Evolutionary conservation across 2,888 invertebrate genomes (phyloP), one percentile per base, ranked within the genome.

Genomic region (Nipponacmea schrenckii): DNA sequence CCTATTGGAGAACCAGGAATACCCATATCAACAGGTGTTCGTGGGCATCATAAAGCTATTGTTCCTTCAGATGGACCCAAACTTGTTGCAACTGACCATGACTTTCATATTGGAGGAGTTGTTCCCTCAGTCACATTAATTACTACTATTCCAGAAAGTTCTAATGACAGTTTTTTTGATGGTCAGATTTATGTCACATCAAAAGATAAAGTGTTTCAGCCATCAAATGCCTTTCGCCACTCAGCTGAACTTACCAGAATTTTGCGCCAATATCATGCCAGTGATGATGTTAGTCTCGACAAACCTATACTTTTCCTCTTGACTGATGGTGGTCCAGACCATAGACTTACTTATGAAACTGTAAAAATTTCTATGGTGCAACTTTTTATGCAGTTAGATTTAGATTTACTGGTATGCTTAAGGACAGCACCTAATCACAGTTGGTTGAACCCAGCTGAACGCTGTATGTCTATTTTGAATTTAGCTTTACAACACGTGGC

Each of bases 131-230:
- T 78, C 12, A 68, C 56, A 20, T 62, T 75, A 62, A 62, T 69
- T 0, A 64, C 63, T 20, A 70, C 69, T 1, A 74, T 74, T 44
- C 76, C 75, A 26, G 45, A 27, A 14, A 20, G 70, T 67, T 8
- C 62, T n/a, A 56, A 69, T 50, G 75, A 73, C 31, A 69, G 67
- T n/a, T 74, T 75, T 70, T 75, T 67, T 56, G n/a, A 20, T 14
- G 76, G 78, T 4, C 39, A 64, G 14, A 63, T 39, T n/a, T n/a
- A n/a, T 68, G 77, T 77, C 0, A 74, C 73, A 24, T 50, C 69
- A n/a, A 78, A 78, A 46, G 75, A 78, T 66, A 74, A 75, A 46
- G 67, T 75, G 44, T 78, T 78, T 69, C 44, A 72, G 45, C 73
- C 77, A 50, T 77, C 73, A 50, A 71, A 39, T 26, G 71, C 75